Base-by-base conservation (phyloP, 1,140 invertebrate genomes). In the Sinella curviseta region DNA sequence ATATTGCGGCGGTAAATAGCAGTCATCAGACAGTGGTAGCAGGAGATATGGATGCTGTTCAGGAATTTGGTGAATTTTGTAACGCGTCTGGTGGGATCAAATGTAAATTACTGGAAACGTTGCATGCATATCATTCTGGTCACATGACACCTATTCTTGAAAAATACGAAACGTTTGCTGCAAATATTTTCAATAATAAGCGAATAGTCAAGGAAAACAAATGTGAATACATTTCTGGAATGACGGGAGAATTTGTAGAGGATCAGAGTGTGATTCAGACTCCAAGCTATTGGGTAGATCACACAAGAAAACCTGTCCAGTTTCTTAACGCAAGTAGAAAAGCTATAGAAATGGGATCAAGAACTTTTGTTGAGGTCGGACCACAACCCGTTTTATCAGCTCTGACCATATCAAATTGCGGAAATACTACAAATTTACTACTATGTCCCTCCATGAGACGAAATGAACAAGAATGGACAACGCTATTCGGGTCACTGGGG, bases 391-490 rank as follows among this genome's bases (percentile, higher is more conserved):
- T 74, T 30, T 30, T 74, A 16, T 74, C 26, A 14, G 31, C 70
- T 8, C 4, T 74, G 34, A 33, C 70, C 2, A 14, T 74, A 30
- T 8, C 30, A 3, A 74, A 74, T 30, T 17, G 34, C 33, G 30
- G 2, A 2, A 30, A 24, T 8, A 24, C 8, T 8, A 30, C 14
- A 24, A 12, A 2, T 31, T 16, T 33, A 2, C 4, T 74, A 2
- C 30, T 14, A 8, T 48, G 4, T 48, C 81, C 81, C 0, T 79
- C 78, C 0, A 31, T 82, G 4, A 30, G 81, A 3, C 79, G 75
- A 57, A 78, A 55, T 33, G 75, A 79, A n/a, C 48, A 77, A 2
- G 78, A 82, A 26, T 79, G 78, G 78, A 60, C 20, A 30, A 82
- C 78, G 17, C 30, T 82, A 2, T 30, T 77, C 0, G 57, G 74